These are phyloP conservation scores for Paraplagusia blochii DNA, from an alignment of 2,113 vertebrate genomes.

Conservation along the genomic window DNA sequence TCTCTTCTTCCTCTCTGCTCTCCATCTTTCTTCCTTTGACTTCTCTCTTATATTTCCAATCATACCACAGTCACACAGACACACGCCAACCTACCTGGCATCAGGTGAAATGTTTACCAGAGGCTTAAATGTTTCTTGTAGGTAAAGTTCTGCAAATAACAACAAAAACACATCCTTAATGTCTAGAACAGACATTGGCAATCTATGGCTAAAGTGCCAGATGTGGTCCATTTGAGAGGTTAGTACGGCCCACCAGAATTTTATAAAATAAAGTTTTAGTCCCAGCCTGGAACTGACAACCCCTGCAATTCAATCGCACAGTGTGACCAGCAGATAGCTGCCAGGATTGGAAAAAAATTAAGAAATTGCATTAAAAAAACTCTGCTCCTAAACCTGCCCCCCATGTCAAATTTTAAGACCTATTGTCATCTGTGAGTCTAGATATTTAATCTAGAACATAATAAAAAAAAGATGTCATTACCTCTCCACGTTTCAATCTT, in stretches of 20 bases:
- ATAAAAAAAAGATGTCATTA: slow-evolving; percentile 29
- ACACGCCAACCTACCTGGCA: slow-evolving; percentile 81
- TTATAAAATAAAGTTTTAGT: too few relatives aligned
- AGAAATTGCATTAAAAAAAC: too few relatives aligned
- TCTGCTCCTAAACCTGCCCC: too few relatives aligned
- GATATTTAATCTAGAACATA: not conserved
- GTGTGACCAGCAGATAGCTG: too few relatives aligned
- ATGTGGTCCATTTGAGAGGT: too few relatives aligned
- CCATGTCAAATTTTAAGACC: too few relatives aligned
- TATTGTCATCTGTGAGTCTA: too few relatives aligned
- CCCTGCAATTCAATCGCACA: too few relatives aligned
- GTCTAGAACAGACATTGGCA: not conserved
- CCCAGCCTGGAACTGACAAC: too few relatives aligned
- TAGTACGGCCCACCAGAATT: too few relatives aligned
- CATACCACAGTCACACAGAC: not conserved
- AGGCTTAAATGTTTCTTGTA: slow-evolving; percentile 99
- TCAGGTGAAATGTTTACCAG: slow-evolving; percentile 97
- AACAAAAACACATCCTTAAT: slow-evolving; percentile 2
- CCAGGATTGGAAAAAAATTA: too few relatives aligned
- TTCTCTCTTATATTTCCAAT: not conserved
- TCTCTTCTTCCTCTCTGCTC: not conserved
- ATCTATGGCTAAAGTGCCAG: too few relatives aligned
- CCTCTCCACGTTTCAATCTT: slow-evolving; percentile 98
- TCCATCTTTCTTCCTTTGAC: not conserved
- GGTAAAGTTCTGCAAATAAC: slow-evolving; percentile 87